Base-by-base conservation (phyloP, 2,888 invertebrate genomes). In the Germaria angustata region DNA sequence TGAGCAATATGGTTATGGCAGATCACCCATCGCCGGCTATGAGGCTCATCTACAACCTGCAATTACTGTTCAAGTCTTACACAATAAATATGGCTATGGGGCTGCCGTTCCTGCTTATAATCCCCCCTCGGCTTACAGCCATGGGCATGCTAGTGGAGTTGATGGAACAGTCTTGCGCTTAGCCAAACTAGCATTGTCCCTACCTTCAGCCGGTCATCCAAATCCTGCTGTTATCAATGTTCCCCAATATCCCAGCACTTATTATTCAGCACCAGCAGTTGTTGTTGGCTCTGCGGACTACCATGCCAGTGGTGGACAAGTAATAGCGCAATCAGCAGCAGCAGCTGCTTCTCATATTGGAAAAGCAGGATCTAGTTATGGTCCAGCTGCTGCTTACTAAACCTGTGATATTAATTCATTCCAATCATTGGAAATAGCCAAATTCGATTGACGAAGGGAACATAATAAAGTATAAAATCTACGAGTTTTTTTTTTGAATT, bases 321-420 rank as follows among this genome's bases (percentile, higher is more conserved):
- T 85, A 2, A 80, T 83, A 72, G 84, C 84, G 17, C 84, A 84
- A 6, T 85, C 86, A 0, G 88, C 88, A 9, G 88, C 88, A 1
- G 89, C 87, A 68, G 88, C 89, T 22, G 84, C 86, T 69, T 85
- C 87, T 68, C 85, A 87, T 46, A 85, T 89, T 34, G 79, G 78
- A 36, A 71, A 32, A 51, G 24, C 63, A 6, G 39, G 63, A 15
- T 77, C 59, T 51, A 73, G 81, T 13, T 57, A 51, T 46, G 39
- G 55, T 9, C 39, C 65, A 17, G 32, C 53, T 15, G 20, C 51
- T n/a, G 8, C 49, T 28, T 63, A 73, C 22, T 75, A 76, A 81
- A 63, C n/a, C 75, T 76, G 66, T 72, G 66, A 68, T 72, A 44
- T 34, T 61, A 9, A 13, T 13, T n/a, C n/a, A n/a, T n/a, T n/a